These are phyloP conservation scores for Syngnathus acus DNA, from an alignment of 2,797 vertebrate species.

Conservation along the genomic window DNA sequence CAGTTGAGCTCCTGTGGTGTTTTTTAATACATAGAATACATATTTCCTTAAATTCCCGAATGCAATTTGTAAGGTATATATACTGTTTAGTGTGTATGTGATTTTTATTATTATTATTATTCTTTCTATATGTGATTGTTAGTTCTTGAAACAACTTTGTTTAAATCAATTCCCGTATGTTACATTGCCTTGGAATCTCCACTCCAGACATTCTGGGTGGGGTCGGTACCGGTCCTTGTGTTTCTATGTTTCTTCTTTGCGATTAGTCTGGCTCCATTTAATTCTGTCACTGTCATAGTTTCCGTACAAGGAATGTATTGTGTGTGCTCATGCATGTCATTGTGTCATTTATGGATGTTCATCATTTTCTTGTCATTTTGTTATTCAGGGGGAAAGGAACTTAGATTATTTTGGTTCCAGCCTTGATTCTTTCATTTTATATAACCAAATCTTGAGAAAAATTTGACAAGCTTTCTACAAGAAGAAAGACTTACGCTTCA, in stretches of 20 bases:
- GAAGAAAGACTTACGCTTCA: not conserved
- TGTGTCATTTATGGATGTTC: not conserved
- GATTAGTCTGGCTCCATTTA: slow-evolving; percentile 5
- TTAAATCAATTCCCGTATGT: not conserved
- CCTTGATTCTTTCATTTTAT: not conserved
- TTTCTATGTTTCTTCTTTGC: not conserved
- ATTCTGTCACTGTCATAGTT: slow-evolving; percentile 1
- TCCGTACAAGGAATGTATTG: not conserved
- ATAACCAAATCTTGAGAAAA: not conserved
- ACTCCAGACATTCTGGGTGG: not conserved
- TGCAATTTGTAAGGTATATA: not conserved
- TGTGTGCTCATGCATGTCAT: not conserved
- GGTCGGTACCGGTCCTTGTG: not conserved
- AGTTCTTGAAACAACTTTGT: no score
- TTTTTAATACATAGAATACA: not conserved
- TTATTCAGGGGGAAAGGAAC: not conserved
- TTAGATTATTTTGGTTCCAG: not conserved
- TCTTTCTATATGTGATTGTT: not conserved
- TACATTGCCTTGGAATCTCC: not conserved
- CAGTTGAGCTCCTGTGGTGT: not conserved
- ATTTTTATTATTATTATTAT: not conserved
- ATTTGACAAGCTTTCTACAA: not conserved
- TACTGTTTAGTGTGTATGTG: not conserved
- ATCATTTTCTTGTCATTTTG: not conserved
- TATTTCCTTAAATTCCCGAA: not conserved